These are phyloP conservation scores for Drosophila trichaetosa DNA, from an alignment of 2,888 invertebrate genomes.

Conservation along the genomic window DNA sequence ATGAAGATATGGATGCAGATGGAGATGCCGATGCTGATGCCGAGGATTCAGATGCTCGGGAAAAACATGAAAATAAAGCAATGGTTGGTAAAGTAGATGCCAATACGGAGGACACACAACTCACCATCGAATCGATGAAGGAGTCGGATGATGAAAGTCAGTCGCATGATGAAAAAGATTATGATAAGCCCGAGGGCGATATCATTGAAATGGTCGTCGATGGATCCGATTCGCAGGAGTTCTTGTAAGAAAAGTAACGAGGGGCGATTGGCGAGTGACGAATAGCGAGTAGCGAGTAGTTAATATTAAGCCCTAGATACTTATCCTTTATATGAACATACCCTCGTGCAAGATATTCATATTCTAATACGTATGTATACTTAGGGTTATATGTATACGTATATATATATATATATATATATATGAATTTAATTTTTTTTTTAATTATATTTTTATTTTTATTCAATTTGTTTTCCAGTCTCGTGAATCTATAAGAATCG, in stretches of 20 bases:
- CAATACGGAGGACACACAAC: conserved; percentile 61
- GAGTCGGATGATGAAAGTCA: conserved; percentile 66
- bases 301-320: conserved; percentile 21
- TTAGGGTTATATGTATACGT: no score
- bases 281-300: conserved; percentile 1
- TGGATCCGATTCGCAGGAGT: conserved; percentile 39
- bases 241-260: conserved; percentile 29
- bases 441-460: background rate
- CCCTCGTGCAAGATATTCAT: background rate
- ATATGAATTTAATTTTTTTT: conserved; percentile 6
- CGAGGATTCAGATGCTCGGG: conserved; percentile 36
- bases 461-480: background rate
- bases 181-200: conserved; percentile 24
- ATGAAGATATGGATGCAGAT: conserved; percentile 3
- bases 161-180: conserved; percentile 44
- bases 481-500: background rate
- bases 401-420: background rate
- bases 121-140: conserved; percentile 68
- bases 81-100: conserved; percentile 22
- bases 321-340: conserved; percentile 1
- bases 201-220: conserved; percentile 16
- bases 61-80: conserved; percentile 14
- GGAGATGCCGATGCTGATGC: conserved; percentile 5
- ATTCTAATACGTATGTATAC: no score
- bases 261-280: background rate